Base-by-base conservation (phyloP, 2,113 vertebrate species). In the Motacilla tschutschensis region DNA sequence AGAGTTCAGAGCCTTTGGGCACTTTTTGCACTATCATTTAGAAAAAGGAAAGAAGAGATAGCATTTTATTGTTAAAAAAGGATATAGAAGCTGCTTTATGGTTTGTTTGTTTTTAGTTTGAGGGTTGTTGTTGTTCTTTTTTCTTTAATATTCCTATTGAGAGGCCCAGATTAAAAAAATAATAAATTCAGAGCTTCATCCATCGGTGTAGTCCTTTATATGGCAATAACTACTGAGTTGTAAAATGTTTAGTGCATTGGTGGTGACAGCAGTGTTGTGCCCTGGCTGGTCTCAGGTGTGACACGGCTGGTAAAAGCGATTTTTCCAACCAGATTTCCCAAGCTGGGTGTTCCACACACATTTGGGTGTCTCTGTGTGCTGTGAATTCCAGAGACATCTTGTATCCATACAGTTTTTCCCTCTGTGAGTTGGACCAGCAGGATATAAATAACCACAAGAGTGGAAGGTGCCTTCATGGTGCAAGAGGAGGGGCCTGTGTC, bases 271-370 rank as follows among this genome's bases (percentile, higher is more conserved):
- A n/a, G 16, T 4, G 17, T 29, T 67, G 35, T 59, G 33, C 70
- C 29, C 8, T 46, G 55, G 6, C 55, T 3, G 8, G 25, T 26
- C 36, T 63, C 36, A 46, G 41, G n/a, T 54, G 40, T 17, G 33
- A 50, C 17, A 8, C 10, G 0, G 4, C 24, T 58, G 36, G 11
- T n/a, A 43, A 36, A 60, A 83, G 2, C 5, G 0, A 1, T 36
- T 75, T 2, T 48, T 53, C 59, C 53, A 31, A 26, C 33, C 21
- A 8, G 3, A 2, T 78, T 59, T 85, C 62, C 21, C 43, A 58
- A 40, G 14, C 15, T 77, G 35, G 2, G 2, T 65, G 35, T 63
- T 26, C 53, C 72, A 2, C 24, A 4, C 8, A 3, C 24, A 5
- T 80, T 81, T 28, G 2, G 53, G 2, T 5, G 6, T 53, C 44